Evolutionary conservation across 2,888 invertebrate genomes (phyloP).

Genomic region (Folsomia manolachei): DNA sequence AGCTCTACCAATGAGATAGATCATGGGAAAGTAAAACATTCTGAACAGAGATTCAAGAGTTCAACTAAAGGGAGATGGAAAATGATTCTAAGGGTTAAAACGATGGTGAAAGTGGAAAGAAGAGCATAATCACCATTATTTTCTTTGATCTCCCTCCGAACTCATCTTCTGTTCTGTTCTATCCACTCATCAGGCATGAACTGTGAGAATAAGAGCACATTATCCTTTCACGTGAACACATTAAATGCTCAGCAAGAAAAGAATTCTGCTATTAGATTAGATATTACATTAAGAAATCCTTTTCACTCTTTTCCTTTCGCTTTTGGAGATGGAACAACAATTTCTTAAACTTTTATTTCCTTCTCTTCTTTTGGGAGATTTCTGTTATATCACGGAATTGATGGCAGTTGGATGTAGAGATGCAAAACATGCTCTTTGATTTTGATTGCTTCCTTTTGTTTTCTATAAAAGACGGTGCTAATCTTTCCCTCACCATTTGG

Average conservation of each 20-base stretch:
- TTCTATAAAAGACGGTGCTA: neutral
- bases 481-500: neutral
- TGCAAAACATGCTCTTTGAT: slow-evolving; percentile 19
- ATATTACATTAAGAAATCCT: neutral
- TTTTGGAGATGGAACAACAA: neutral
- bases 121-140: slow-evolving; percentile 26
- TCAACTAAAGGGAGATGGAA: too few species aligned
- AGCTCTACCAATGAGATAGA: slow-evolving; percentile 10
- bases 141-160: neutral
- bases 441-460: slow-evolving; percentile 20
- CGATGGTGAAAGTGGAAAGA: neutral
- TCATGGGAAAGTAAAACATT: neutral
- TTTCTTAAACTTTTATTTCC: neutral
- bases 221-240: neutral
- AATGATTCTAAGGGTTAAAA: neutral
- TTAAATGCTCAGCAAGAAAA: neutral
- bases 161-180: neutral
- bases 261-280: neutral
- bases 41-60: too few species aligned
- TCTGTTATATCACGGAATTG: neutral
- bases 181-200: neutral
- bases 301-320: neutral
- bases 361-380: neutral
- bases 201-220: neutral
- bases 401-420: neutral